Conservation (phyloP, 2,113 vertebrate species). For the Rhipidura dahli region DNA sequence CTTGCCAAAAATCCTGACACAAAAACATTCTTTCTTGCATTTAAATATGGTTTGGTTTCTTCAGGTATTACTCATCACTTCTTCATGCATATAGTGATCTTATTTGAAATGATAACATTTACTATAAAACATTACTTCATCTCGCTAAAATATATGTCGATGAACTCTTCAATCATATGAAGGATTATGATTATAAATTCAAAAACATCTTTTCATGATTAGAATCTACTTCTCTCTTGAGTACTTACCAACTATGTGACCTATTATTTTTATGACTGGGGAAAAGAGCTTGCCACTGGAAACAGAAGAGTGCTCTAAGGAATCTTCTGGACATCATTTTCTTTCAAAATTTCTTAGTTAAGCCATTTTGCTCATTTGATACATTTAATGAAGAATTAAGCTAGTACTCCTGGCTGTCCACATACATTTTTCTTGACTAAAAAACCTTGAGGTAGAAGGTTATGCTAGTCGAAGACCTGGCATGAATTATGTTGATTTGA, state of each 20-base stretch:
- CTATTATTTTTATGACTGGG: neutral
- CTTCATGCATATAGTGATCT: neutral
- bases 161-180: neutral
- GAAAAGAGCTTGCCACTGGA: neutral
- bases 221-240: neutral
- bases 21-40: neutral
- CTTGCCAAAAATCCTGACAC: neutral
- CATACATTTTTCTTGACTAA: neutral
- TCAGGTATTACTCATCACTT: neutral
- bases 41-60: neutral
- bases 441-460: neutral
- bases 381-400: neutral
- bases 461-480: neutral
- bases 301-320: neutral
- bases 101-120: neutral
- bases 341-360: neutral
- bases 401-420: neutral
- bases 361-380: neutral
- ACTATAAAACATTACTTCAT: neutral
- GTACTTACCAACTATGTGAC: neutral
- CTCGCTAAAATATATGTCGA: neutral
- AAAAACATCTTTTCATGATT: neutral
- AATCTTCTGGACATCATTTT: neutral
- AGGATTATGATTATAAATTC: slow-evolving; percentile 6
- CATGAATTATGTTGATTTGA: neutral